phyloP scores from a whole-genome alignment of 2,113 vertebrate species.

The Epinephelus lanceolatus region DNA sequence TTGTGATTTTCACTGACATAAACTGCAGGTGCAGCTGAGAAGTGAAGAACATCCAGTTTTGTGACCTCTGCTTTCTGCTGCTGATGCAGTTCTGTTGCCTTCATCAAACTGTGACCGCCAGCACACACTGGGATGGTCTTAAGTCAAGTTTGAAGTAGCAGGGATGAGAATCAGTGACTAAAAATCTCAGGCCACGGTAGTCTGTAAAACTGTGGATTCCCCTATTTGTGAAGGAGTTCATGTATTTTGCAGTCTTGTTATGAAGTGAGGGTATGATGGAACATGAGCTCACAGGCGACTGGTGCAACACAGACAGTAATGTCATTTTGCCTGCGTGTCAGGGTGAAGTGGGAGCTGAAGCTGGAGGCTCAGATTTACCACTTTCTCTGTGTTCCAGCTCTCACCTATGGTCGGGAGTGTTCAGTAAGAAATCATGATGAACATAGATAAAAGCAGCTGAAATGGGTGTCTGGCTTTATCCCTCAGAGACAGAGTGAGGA shows the following conservation, averaged over 20 bases:
- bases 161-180: background rate
- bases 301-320: background rate
- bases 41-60: no score
- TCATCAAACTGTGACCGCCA: background rate
- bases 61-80: background rate
- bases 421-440: background rate
- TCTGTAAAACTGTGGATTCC: background rate
- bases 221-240: background rate
- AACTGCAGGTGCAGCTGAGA: no score
- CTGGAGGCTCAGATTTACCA: background rate
- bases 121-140: background rate
- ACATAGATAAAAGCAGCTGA: background rate
- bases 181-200: background rate
- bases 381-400: no score
- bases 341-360: no score
- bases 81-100: no score
- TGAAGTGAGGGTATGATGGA: background rate
- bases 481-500: no score
- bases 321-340: background rate
- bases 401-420: background rate
- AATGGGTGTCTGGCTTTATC: no score
- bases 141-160: background rate
- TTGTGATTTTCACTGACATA: background rate
- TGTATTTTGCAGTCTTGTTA: background rate
- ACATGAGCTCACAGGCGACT: background rate